Evolutionary conservation across 2,113 vertebrate genomes (phyloP), one percentile per base, ranked within the genome.

Genomic region (Cochlearius cochlearius): DNA sequence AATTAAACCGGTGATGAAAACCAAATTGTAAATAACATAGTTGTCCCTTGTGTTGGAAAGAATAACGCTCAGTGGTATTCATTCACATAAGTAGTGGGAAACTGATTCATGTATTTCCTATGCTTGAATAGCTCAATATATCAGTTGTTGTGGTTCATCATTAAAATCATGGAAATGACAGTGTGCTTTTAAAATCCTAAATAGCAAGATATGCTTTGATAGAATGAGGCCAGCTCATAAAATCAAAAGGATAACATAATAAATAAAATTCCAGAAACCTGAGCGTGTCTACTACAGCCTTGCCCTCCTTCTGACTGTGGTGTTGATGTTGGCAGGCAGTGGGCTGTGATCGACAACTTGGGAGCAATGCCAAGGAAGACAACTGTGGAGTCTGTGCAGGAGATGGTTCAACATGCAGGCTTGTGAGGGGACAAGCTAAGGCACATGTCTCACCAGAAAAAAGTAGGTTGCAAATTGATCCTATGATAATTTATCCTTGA

Each of bases 321-420:
- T 97, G 95, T 98, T 98, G 97, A 90, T 98, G 90, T 98, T 97
- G 84, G 92, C 98, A 99, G 99, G 99, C 98, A 4, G 99, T 99
- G 50, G 99, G 99, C 96, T 99, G 99, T 38, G 99, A 99, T 97
- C 98, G 98, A 30, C 98, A 99, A 81, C 98, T 99, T 59, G 98
- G 98, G 78, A 99, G 99, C 79, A 96, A 97, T 4, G 98, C 99
- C 96, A 98, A 98, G 91, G 99, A 99, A 90, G 99, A 99, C 98
- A 98, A 98, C 98, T 99, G 99, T 30, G 99, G 99, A 7, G 92
- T 99, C 62, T 99, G 99, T 50, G 98, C 98, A 1, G 99, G 99
- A 21, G 98, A 99, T 19, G 98, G 99, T 88, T 98, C 99, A 63
- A 99, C 98, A 2, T 99, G 99, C 97, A 98, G 98, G 95, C 98